These are phyloP conservation scores for Chiroxiphia lanceolata DNA, from an alignment of 2,797 vertebrate genomes.

Conservation along the genomic window DNA sequence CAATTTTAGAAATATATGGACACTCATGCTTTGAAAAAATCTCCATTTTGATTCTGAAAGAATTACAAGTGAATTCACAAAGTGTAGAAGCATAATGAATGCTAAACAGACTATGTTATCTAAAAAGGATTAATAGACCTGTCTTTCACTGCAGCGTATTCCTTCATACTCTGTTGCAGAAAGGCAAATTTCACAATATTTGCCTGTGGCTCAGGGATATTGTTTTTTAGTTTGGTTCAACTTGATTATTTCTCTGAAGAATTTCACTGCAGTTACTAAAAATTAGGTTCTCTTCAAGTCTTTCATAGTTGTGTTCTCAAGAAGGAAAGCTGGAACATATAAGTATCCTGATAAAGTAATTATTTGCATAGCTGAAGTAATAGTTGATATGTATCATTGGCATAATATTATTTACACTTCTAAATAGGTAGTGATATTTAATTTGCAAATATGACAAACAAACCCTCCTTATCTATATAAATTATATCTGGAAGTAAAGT, in stretches of 20 bases:
- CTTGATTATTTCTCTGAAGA: neutral
- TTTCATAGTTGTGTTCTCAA: neutral
- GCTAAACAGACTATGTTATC: neutral
- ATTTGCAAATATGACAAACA: neutral
- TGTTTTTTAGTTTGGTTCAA: neutral
- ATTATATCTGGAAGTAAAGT: neutral
- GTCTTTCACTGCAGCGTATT: neutral
- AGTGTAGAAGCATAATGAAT: neutral
- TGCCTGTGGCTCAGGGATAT: neutral
- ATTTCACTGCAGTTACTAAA: neutral
- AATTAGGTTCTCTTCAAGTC: neutral
- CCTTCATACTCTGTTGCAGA: neutral
- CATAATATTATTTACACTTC: neutral
- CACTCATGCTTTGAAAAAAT: neutral
- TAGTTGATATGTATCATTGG: neutral
- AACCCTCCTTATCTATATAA: neutral
- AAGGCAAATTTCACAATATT: neutral
- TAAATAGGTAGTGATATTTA: neutral
- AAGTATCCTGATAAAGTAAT: neutral
- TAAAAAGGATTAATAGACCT: neutral
- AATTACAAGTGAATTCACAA: neutral
- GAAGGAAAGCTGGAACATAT: neutral
- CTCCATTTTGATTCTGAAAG: neutral
- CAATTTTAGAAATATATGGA: neutral
- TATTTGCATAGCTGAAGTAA: neutral